phyloP scores from a whole-genome alignment of 2,888 invertebrate genomes.

The Amitus sp. region DNA sequence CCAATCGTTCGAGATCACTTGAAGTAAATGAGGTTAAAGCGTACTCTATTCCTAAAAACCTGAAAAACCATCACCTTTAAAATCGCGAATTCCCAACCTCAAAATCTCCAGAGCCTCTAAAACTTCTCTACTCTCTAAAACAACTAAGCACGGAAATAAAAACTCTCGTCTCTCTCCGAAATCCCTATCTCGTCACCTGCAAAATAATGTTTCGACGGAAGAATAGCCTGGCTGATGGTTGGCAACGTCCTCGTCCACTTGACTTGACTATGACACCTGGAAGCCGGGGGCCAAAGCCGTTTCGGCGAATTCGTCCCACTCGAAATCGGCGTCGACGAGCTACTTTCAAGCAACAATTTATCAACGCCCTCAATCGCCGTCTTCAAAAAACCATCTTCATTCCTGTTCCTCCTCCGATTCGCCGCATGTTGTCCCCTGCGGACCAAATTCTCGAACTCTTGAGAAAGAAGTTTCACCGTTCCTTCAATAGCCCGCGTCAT shows the following conservation, averaged over 20 bases:
- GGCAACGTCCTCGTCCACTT: slow-evolving; percentile 69
- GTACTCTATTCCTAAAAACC: no score
- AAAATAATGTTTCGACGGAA: slow-evolving; percentile 58
- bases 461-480: slow-evolving; percentile 58
- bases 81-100: no score
- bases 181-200: slow-evolving; percentile 55
- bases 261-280: slow-evolving; percentile 58
- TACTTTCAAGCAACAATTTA: slow-evolving; percentile 58
- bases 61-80: no score
- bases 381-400: slow-evolving; percentile 53
- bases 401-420: slow-evolving; percentile 41
- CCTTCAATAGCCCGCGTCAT: slow-evolving; percentile 60
- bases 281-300: slow-evolving; percentile 67
- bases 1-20: no score
- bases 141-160: no score
- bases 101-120: no score
- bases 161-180: no score
- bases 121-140: no score
- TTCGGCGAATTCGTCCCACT: slow-evolving; percentile 75
- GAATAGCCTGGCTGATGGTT: slow-evolving; percentile 62
- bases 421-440: slow-evolving; percentile 54
- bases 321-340: slow-evolving; percentile 73
- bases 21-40: no score
- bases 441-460: slow-evolving; percentile 59
- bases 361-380: slow-evolving; percentile 56